Conservation (phyloP, 2,888 invertebrate species). For the Thecophora atra region DNA sequence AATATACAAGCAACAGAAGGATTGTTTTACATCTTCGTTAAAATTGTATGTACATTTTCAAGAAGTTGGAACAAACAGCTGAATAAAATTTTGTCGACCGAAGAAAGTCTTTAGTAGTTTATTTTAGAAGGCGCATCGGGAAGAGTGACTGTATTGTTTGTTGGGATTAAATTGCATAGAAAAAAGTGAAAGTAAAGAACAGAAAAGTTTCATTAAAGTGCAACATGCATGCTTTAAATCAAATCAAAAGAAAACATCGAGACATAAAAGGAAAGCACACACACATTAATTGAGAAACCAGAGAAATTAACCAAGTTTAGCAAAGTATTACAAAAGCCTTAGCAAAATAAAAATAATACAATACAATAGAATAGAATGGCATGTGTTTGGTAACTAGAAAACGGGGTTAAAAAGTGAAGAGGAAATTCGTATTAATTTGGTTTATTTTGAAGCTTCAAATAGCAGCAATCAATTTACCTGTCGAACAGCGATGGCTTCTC, state of each 20-base stretch:
- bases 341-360: not conserved
- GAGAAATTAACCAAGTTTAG: slow-evolving; percentile 25
- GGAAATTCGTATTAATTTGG: slow-evolving; percentile 8
- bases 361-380: not conserved
- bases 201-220: too few relatives aligned
- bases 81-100: too few relatives aligned
- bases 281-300: slow-evolving; percentile 15
- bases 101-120: too few relatives aligned
- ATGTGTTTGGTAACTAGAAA: not conserved
- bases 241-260: not conserved
- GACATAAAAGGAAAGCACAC: slow-evolving; percentile 21
- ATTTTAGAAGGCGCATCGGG: too few relatives aligned
- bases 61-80: too few relatives aligned
- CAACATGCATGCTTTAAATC: too few relatives aligned
- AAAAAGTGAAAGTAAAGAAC: too few relatives aligned
- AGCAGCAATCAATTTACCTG: slow-evolving; percentile 69
- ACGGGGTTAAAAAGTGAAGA: not conserved
- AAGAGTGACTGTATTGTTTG: too few relatives aligned
- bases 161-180: too few relatives aligned
- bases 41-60: too few relatives aligned
- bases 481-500: slow-evolving; percentile 96
- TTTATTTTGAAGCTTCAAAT: not conserved
- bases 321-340: slow-evolving; percentile 11
- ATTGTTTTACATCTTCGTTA: too few relatives aligned
- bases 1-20: too few relatives aligned